These are phyloP conservation scores for Autographa gamma DNA, from an alignment of 2,888 invertebrate genomes.

Conservation along the genomic window DNA sequence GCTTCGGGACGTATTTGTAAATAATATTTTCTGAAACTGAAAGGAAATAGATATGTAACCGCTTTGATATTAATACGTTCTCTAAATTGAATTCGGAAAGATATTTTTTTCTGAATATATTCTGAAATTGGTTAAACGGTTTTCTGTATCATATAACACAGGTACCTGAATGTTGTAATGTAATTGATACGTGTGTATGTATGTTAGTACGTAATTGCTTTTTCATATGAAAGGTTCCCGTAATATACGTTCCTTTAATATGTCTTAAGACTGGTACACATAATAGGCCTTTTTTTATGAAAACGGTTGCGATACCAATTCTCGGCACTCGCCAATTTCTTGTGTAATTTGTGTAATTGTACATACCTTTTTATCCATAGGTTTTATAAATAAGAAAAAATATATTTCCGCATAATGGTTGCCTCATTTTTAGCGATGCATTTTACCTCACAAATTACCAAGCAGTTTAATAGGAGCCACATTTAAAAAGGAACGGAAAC, in stretches of 20 bases:
- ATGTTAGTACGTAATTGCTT: slow-evolving; percentile 31
- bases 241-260: slow-evolving; percentile 7
- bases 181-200: slow-evolving; percentile 31
- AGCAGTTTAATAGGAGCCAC: background rate
- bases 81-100: slow-evolving; percentile 46
- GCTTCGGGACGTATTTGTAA: slow-evolving; percentile 54
- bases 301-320: background rate
- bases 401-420: too few relatives aligned
- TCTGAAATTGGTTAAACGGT: slow-evolving; percentile 37
- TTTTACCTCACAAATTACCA: background rate
- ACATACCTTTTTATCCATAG: too few relatives aligned
- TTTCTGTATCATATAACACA: slow-evolving; percentile 42
- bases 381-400: too few relatives aligned
- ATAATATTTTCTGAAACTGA: slow-evolving; percentile 57
- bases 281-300: slow-evolving; percentile 6
- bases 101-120: slow-evolving; percentile 42
- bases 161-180: slow-evolving; percentile 25
- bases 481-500: background rate
- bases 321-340: background rate
- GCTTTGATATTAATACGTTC: slow-evolving; percentile 48
- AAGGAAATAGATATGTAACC: slow-evolving; percentile 34
- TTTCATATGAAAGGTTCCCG: slow-evolving; percentile 21
- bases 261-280: slow-evolving; percentile 16
- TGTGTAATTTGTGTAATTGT: background rate
- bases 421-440: background rate